Conservation (phyloP, 1,140 invertebrate genomes). For the Drosophila ficusphila region DNA sequence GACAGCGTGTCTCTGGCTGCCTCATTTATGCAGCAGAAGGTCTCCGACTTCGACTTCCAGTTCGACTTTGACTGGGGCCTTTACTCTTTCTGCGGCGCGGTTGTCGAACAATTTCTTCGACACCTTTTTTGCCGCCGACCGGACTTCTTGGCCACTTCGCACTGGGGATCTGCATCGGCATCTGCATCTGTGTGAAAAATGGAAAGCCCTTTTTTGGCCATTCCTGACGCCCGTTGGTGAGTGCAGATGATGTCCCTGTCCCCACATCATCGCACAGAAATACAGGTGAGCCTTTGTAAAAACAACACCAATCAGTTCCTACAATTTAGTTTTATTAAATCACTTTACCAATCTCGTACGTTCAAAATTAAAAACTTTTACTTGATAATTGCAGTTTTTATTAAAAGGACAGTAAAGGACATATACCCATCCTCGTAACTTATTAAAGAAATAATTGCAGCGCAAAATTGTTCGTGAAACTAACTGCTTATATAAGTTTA, state of each 20-base stretch:
- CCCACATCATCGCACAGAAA: slow-evolving; percentile 21
- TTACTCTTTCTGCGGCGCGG: slow-evolving; percentile 31
- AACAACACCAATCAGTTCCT: neutral
- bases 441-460: too few species aligned
- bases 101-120: slow-evolving; percentile 81
- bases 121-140: slow-evolving; percentile 68
- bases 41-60: neutral
- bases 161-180: slow-evolving; percentile 42
- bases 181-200: slow-evolving; percentile 78
- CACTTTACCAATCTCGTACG: too few species aligned
- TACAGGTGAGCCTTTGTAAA: neutral
- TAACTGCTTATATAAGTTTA: too few species aligned
- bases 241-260: slow-evolving; percentile 23
- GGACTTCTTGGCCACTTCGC: slow-evolving; percentile 46
- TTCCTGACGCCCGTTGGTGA: slow-evolving; percentile 34
- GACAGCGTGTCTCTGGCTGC: slow-evolving; percentile 75
- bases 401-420: too few species aligned
- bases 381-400: too few species aligned
- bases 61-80: slow-evolving; percentile 34
- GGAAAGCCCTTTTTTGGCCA: slow-evolving; percentile 78
- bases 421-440: too few species aligned
- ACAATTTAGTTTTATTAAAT: too few species aligned
- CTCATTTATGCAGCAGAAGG: slow-evolving; percentile 74
- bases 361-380: too few species aligned
- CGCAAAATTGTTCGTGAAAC: too few species aligned